Evolutionary conservation across 2,113 vertebrate species (phyloP).

Genomic region (Glaucomys volans): DNA sequence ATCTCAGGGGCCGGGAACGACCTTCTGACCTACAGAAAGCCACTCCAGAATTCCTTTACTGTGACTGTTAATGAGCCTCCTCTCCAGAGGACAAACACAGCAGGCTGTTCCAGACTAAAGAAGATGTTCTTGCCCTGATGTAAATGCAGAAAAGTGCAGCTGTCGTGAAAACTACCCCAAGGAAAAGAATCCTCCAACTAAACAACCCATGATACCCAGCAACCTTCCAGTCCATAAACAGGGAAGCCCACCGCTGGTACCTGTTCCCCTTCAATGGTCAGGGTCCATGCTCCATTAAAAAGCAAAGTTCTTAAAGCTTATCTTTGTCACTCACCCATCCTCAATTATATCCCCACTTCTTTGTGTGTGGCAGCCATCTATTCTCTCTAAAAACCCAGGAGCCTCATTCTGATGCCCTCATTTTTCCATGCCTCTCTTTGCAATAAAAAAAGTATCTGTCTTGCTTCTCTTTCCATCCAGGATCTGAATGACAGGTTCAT

Average conservation of each 20-base stretch:
- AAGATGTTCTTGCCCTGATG: neutral
- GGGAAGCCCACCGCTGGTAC: neutral
- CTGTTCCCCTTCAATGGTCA: neutral
- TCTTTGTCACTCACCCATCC: neutral
- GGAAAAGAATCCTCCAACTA: neutral
- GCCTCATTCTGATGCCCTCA: neutral
- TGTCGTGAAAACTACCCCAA: conserved; percentile 41
- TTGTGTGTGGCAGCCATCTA: neutral
- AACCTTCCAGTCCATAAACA: neutral
- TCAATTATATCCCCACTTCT: neutral
- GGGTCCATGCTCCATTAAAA: neutral
- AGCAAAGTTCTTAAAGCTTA: neutral
- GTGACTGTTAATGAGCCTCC: conserved; percentile 33
- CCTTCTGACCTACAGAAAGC: conserved; percentile 35
- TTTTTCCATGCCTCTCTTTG: neutral
- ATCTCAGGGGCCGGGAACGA: conserved; percentile 17
- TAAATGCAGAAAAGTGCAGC: neutral
- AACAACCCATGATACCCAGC: neutral
- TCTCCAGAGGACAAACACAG: conserved; percentile 55
- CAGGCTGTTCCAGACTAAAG: neutral
- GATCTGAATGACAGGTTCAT: neutral
- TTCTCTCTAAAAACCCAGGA: neutral
- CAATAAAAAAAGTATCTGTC: neutral
- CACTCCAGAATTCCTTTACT: conserved; percentile 14
- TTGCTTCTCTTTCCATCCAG: neutral